A percentile compares a stretch with the other conserved stretches of the same genome.
Conservation (phyloP, 2,888 invertebrate genomes). For the Drosophila diplacantha region DNA sequence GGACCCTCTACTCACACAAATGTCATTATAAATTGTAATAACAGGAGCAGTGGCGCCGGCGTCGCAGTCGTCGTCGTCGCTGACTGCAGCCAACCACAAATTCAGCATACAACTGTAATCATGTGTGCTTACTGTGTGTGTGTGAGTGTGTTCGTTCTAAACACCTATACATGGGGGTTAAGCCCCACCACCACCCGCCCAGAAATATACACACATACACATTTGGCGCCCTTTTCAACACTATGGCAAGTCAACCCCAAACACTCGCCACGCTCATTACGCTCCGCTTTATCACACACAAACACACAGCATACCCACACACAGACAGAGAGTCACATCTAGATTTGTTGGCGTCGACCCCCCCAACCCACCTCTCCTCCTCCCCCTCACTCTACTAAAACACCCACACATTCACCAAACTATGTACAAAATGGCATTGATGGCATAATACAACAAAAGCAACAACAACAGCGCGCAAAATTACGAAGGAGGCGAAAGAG, state of each 20-base stretch:
- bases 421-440: constrained; percentile 71
- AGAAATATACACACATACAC: constrained; percentile 40
- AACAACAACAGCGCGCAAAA: constrained; percentile 18
- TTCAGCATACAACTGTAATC: constrained; percentile 73
- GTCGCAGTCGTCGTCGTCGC: constrained; percentile 29
- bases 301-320: constrained; percentile 20
- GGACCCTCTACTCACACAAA: constrained; percentile 52
- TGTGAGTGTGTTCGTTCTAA: constrained; percentile 54
- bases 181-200: constrained; percentile 19
- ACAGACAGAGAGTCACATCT: constrained; percentile 37
- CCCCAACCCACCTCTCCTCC: neutral
- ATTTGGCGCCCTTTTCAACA: constrained; percentile 72
- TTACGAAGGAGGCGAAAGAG: constrained; percentile 26
- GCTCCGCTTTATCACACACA: constrained; percentile 66
- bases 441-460: constrained; percentile 64
- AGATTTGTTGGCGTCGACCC: constrained; percentile 37
- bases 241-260: constrained; percentile 49
- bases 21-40: constrained; percentile 75
- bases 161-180: constrained; percentile 57
- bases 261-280: constrained; percentile 66
- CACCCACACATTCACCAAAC: constrained; percentile 45
- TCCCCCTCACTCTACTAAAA: constrained; percentile 6
- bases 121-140: constrained; percentile 57
- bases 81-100: constrained; percentile 67
- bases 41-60: constrained; percentile 60